A percentile compares a stretch with the other conserved stretches of the same genome.
These are phyloP conservation scores for Lacanobia wlatinum DNA, from an alignment of 2,888 invertebrate species.

Conservation along the genomic window DNA sequence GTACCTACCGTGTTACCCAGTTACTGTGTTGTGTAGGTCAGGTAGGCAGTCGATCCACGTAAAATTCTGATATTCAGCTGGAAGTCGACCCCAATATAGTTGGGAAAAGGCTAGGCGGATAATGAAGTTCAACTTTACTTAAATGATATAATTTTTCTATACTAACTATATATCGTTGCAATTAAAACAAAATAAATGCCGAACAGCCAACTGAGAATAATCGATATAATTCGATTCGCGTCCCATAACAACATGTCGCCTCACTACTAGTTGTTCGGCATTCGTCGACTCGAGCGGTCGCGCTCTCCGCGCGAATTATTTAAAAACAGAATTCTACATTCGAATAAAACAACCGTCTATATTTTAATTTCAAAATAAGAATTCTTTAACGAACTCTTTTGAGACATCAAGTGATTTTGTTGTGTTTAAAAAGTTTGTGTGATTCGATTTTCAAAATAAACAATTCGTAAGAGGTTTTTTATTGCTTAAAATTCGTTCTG, in stretches of 20 bases:
- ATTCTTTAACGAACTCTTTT: slow-evolving; percentile 27
- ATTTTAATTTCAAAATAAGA: slow-evolving; percentile 14
- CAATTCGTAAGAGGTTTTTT: slow-evolving; percentile 52
- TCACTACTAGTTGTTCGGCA: slow-evolving; percentile 82
- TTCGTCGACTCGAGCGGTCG: slow-evolving; percentile 77
- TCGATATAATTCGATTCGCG: slow-evolving; percentile 60
- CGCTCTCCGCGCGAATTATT: slow-evolving; percentile 70
- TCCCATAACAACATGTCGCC: slow-evolving; percentile 66
- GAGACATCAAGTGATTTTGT: slow-evolving; percentile 31
- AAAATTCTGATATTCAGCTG: too few relatives aligned
- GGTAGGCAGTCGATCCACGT: too few relatives aligned
- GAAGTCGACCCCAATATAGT: too few relatives aligned
- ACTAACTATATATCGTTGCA: slow-evolving; percentile 2
- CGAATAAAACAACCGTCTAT: slow-evolving; percentile 48
- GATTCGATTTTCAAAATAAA: slow-evolving; percentile 20
- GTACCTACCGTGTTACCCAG: too few relatives aligned
- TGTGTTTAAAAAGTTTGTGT: slow-evolving; percentile 45
- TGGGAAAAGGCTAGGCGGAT: too few relatives aligned
- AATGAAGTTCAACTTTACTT: not conserved
- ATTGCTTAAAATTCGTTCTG: slow-evolving; percentile 76
- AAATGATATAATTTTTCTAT: not conserved
- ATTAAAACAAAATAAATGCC: slow-evolving; percentile 20
- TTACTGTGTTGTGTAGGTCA: too few relatives aligned
- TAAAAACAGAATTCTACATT: slow-evolving; percentile 53
- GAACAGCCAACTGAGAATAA: slow-evolving; percentile 43